These are phyloP conservation scores for Athene noctua DNA, from an alignment of 2,113 vertebrate species.

Conservation along the genomic window DNA sequence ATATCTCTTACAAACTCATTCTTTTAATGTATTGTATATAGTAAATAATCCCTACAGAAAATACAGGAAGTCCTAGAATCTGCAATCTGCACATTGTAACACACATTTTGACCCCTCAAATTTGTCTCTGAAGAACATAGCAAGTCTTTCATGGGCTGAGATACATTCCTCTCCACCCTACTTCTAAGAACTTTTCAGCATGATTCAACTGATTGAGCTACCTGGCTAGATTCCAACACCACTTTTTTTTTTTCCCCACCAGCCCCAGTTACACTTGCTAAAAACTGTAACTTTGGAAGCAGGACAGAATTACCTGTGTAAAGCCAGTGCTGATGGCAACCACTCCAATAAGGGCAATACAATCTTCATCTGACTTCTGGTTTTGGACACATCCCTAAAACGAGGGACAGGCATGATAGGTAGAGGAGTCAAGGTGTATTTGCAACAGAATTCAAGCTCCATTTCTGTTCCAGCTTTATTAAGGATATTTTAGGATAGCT, in stretches of 20 bases:
- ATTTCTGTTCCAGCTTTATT: background rate
- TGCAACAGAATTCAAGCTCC: background rate
- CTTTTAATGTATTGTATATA: background rate
- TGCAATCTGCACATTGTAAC: background rate
- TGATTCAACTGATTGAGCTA: background rate
- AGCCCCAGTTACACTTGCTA: background rate
- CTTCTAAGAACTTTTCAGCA: background rate
- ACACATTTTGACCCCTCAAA: background rate
- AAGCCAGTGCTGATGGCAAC: background rate
- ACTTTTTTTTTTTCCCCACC: background rate
- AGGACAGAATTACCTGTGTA: background rate
- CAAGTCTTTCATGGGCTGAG: background rate
- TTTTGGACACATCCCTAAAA: background rate
- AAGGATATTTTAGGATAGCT: background rate
- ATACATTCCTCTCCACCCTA: background rate
- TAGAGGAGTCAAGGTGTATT: background rate
- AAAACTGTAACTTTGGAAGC: background rate
- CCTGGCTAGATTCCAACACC: background rate
- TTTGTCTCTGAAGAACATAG: background rate
- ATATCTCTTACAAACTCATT: background rate
- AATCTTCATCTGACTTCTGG: background rate
- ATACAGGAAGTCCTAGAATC: background rate
- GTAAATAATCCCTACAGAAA: background rate
- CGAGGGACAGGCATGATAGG: too few relatives aligned
- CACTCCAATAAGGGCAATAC: background rate